phyloP scores from a whole-genome alignment of 2,113 vertebrate genomes.

The Meleagris gallopavo region DNA sequence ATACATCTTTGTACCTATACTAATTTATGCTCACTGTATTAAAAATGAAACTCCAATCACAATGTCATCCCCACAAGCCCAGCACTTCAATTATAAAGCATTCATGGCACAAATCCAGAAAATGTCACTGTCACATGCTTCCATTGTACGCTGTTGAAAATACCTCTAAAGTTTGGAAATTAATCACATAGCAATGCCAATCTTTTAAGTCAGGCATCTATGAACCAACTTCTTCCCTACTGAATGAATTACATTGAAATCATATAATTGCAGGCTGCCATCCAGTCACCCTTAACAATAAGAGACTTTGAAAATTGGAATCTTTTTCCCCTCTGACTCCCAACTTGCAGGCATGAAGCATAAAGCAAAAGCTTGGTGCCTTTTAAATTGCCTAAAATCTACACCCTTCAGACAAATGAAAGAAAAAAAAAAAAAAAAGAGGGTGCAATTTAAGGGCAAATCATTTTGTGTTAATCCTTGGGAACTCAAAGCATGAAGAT shows the following conservation, averaged over 20 bases:
- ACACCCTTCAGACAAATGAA: conserved; percentile 73
- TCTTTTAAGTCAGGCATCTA: conserved; percentile 73
- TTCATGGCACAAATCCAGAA: conserved; percentile 49
- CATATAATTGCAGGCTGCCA: conserved; percentile 76
- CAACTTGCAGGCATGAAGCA: conserved; percentile 63
- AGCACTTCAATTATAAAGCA: conserved; percentile 70
- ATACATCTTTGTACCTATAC: background rate
- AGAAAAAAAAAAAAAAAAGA: background rate
- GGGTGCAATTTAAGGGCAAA: conserved; percentile 70
- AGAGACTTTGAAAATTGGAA: conserved; percentile 68
- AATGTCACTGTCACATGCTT: conserved; percentile 67
- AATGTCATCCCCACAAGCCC: background rate
- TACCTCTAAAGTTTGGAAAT: conserved; percentile 71
- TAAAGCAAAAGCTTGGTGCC: conserved; percentile 51
- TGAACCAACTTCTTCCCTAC: conserved; percentile 67
- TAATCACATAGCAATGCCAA: conserved; percentile 70
- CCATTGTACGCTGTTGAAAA: conserved; percentile 65
- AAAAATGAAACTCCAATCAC: conserved; percentile 10
- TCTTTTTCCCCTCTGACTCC: conserved; percentile 69
- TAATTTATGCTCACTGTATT: background rate
- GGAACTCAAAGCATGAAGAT: conserved; percentile 73
- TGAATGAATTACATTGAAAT: conserved; percentile 64
- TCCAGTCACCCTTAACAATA: conserved; percentile 77
- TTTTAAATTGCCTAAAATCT: conserved; percentile 73
- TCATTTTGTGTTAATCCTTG: conserved; percentile 70